A percentile compares a stretch with the other conserved stretches of the same genome.
These are phyloP conservation scores for Teleogryllus occipitalis DNA, from an alignment of 1,140 invertebrate genomes.

Conservation along the genomic window DNA sequence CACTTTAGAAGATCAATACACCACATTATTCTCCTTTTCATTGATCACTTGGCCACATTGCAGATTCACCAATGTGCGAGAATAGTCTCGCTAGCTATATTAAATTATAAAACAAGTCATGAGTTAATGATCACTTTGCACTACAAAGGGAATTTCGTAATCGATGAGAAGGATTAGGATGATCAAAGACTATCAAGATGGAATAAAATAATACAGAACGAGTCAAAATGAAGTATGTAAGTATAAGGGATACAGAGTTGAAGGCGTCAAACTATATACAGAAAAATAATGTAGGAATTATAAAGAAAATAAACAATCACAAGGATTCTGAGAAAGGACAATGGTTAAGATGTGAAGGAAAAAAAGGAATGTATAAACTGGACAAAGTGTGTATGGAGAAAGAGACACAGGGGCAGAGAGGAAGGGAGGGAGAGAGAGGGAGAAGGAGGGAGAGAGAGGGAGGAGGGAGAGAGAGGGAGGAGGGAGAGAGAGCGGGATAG, in stretches of 20 bases:
- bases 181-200: neutral
- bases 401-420: neutral
- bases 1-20: no score
- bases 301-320: no score
- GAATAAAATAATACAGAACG: neutral
- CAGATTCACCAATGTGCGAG: no score
- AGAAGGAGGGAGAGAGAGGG: neutral
- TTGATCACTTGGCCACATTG: no score
- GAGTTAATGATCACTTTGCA: no score
- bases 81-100: no score
- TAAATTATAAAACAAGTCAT: no score
- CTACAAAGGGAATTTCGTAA: neutral
- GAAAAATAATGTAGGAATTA: neutral
- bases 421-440: neutral
- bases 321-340: no score
- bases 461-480: neutral
- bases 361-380: no score
- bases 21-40: no score
- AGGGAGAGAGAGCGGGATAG: neutral
- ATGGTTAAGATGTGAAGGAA: no score
- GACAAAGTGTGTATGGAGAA: no score
- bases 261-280: neutral
- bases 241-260: neutral
- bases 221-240: neutral
- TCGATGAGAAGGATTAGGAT: neutral